Conservation (phyloP, 2,888 invertebrate genomes). For the Dryobota labecula region DNA sequence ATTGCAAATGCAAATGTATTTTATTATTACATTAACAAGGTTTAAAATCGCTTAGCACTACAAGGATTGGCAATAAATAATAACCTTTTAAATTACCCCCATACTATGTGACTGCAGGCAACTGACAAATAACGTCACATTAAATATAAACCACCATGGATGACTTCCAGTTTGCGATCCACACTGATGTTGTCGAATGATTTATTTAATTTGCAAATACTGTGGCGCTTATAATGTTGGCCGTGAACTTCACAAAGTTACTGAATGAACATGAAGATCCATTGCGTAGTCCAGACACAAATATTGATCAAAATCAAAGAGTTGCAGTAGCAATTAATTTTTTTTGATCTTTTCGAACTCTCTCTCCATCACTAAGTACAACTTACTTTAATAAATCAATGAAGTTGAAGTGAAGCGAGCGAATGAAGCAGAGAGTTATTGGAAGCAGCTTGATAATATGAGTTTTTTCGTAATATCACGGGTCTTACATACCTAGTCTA, state of each 20-base stretch:
- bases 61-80: background rate
- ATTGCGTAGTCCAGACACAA: background rate
- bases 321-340: background rate
- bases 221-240: background rate
- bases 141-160: background rate
- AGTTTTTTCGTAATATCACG: background rate
- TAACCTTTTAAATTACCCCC: background rate
- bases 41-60: constrained; percentile 10
- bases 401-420: constrained; percentile 1
- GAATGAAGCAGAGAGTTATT: background rate
- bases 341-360: background rate
- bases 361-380: background rate
- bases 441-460: background rate
- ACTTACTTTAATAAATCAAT: background rate
- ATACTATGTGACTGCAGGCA: background rate
- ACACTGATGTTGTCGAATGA: background rate
- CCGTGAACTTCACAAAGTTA: background rate
- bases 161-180: background rate
- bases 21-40: background rate
- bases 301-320: constrained; percentile 11
- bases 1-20: constrained; percentile 14
- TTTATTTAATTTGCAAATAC: background rate
- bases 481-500: background rate
- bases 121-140: constrained; percentile 11
- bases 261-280: background rate